Evolutionary conservation across 2,888 invertebrate species (phyloP).

Genomic region (Cerceris ruficornis): DNA sequence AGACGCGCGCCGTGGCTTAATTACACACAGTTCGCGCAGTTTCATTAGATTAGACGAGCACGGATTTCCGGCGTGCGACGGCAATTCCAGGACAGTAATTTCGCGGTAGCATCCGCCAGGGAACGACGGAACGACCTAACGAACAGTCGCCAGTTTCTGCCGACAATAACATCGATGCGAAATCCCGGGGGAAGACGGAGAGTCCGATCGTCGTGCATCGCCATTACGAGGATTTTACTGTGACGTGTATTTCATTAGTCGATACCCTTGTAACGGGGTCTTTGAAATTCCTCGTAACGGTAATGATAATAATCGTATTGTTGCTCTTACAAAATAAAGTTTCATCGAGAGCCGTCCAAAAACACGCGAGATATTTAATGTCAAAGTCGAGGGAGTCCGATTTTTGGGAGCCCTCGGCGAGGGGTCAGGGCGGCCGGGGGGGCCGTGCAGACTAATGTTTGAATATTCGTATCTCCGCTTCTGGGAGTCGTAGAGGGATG

Average conservation of each 20-base stretch:
- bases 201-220: not conserved
- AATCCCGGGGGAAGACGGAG: slow-evolving; percentile 10
- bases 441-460: too few relatives aligned
- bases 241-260: slow-evolving; percentile 19
- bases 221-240: not conserved
- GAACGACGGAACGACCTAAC: slow-evolving; percentile 18
- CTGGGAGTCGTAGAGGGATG: too few relatives aligned
- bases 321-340: too few relatives aligned
- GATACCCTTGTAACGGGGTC: slow-evolving; percentile 17
- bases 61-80: slow-evolving; percentile 52
- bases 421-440: too few relatives aligned
- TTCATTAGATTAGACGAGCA: slow-evolving; percentile 61
- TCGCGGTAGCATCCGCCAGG: slow-evolving; percentile 23
- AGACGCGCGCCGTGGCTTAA: slow-evolving; percentile 47
- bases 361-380: too few relatives aligned
- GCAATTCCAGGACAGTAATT: slow-evolving; percentile 56
- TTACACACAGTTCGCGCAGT: slow-evolving; percentile 59
- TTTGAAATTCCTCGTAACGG: slow-evolving; percentile 19
- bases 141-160: slow-evolving; percentile 32
- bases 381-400: too few relatives aligned
- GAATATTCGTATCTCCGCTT: too few relatives aligned
- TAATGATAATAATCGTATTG: slow-evolving; percentile 10
- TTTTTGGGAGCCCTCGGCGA: too few relatives aligned
- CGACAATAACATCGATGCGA: slow-evolving; percentile 48
- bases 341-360: too few relatives aligned